Conservation (phyloP, 2,888 invertebrate species). For the Drosophila rubida region DNA sequence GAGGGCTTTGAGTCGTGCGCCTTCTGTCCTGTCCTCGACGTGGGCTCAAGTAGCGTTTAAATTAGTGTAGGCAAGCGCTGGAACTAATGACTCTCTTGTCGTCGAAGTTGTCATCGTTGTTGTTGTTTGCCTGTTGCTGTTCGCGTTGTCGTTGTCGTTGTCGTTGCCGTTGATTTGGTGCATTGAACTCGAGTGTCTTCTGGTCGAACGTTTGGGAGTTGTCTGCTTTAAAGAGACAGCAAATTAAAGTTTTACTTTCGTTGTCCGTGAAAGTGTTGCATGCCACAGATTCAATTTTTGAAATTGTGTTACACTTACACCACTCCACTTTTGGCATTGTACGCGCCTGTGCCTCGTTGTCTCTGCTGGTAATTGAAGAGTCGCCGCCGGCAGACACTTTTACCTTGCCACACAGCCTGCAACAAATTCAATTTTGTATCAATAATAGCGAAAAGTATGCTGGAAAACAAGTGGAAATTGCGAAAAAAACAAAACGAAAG, state of each 20-base stretch:
- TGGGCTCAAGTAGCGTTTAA: slow-evolving; percentile 66
- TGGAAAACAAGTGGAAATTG: slow-evolving; percentile 43
- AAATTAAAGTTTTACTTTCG: slow-evolving; percentile 69
- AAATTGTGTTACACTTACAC: slow-evolving; percentile 62
- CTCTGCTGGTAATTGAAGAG: slow-evolving; percentile 50
- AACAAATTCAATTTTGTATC: slow-evolving; percentile 56
- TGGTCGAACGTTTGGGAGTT: slow-evolving; percentile 43
- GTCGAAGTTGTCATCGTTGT: slow-evolving; percentile 52
- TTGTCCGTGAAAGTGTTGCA: slow-evolving; percentile 74
- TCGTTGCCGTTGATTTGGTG: slow-evolving; percentile 44
- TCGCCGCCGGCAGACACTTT: slow-evolving; percentile 61
- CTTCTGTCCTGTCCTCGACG: slow-evolving; percentile 45
- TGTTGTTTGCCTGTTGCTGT: slow-evolving; percentile 29
- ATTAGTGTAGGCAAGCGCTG: slow-evolving; percentile 76
- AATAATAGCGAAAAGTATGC: slow-evolving; percentile 49
- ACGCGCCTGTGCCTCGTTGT: slow-evolving; percentile 7
- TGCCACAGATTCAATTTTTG: slow-evolving; percentile 65
- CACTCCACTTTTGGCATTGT: slow-evolving; percentile 27
- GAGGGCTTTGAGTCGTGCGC: slow-evolving; percentile 18
- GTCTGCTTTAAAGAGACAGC: slow-evolving; percentile 29
- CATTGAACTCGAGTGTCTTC: slow-evolving; percentile 60
- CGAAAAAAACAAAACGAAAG: slow-evolving; percentile 36
- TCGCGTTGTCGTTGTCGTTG: slow-evolving; percentile 12
- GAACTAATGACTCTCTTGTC: slow-evolving; percentile 74
- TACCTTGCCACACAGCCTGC: slow-evolving; percentile 46